These are phyloP conservation scores for Glossophaga mutica DNA, from an alignment of 2,797 vertebrate genomes.

Conservation along the genomic window DNA sequence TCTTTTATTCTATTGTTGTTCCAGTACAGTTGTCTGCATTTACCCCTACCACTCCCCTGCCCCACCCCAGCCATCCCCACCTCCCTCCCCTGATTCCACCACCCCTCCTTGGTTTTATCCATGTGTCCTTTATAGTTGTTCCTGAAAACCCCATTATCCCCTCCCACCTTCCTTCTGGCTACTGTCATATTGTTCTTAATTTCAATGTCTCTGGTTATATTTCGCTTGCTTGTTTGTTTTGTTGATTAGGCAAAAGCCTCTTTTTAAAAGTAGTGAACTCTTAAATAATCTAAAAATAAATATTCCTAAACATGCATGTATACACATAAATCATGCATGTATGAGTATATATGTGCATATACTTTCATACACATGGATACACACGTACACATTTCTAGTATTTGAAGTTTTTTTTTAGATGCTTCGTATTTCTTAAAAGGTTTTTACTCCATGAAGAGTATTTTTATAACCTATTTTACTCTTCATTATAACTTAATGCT, in stretches of 20 bases:
- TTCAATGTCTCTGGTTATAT: no score
- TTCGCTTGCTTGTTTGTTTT: no score
- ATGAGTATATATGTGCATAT: not conserved
- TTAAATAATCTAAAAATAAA: constrained; percentile 43
- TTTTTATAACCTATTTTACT: constrained; percentile 60
- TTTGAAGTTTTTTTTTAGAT: not conserved
- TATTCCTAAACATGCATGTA: not conserved
- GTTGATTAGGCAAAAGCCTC: not conserved
- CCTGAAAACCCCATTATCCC: no score
- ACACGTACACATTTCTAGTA: not conserved
- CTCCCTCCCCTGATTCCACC: no score
- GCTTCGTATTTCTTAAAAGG: not conserved
- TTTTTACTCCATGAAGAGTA: constrained; percentile 58
- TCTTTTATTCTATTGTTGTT: no score
- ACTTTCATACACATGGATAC: not conserved
- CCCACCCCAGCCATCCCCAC: no score
- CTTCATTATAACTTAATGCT: constrained; percentile 66
- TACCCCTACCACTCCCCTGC: no score
- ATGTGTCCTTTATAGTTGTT: no score
- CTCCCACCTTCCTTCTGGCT: no score
- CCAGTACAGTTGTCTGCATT: no score
- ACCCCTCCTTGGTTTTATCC: no score
- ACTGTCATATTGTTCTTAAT: no score
- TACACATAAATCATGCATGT: not conserved
- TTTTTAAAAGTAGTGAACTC: not conserved